These are phyloP conservation scores for Entelurus aequoreus DNA, from an alignment of 2,113 vertebrate species.

Conservation along the genomic window DNA sequence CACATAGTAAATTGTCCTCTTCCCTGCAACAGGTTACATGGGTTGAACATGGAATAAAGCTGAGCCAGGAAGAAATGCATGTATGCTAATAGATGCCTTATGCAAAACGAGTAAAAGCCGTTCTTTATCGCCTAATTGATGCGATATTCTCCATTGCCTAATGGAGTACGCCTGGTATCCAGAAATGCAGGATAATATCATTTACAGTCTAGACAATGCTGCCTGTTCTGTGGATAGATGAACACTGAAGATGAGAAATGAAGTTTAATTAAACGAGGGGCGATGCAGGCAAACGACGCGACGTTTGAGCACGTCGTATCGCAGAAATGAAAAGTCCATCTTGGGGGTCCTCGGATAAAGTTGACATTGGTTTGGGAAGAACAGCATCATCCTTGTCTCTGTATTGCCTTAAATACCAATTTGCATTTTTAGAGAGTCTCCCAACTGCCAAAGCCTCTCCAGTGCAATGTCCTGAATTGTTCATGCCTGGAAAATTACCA, in stretches of 20 bases:
- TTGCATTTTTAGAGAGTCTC: conserved; percentile 71
- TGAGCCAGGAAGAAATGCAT: conserved; percentile 32
- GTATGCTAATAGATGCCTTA: conserved; percentile 50
- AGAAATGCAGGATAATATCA: conserved; percentile 53
- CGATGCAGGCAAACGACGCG: conserved; percentile 29
- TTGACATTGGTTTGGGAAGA: conserved; percentile 59
- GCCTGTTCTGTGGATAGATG: conserved; percentile 28
- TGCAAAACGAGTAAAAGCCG: conserved; percentile 31
- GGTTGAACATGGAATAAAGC: conserved; percentile 28
- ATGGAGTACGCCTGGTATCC: conserved; percentile 46
- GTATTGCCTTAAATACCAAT: conserved; percentile 69
- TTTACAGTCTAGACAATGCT: conserved; percentile 46
- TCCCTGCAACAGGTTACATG: conserved; percentile 44
- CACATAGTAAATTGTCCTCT: conserved; percentile 37
- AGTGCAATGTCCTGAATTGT: conserved; percentile 61
- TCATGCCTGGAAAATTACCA: conserved; percentile 73
- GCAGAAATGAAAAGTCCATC: conserved; percentile 45
- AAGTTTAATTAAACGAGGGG: conserved; percentile 38
- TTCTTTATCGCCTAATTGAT: conserved; percentile 58
- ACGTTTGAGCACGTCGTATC: conserved; percentile 24
- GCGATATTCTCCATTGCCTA: conserved; percentile 50
- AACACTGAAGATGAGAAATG: conserved; percentile 27
- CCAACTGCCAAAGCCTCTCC: conserved; percentile 59
- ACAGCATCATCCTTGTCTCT: conserved; percentile 53
- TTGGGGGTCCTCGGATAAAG: conserved; percentile 43